A percentile compares a stretch with the other conserved stretches of the same genome.
These are phyloP conservation scores for Meta bourneti DNA, from an alignment of 2,888 invertebrate species.

Conservation along the genomic window DNA sequence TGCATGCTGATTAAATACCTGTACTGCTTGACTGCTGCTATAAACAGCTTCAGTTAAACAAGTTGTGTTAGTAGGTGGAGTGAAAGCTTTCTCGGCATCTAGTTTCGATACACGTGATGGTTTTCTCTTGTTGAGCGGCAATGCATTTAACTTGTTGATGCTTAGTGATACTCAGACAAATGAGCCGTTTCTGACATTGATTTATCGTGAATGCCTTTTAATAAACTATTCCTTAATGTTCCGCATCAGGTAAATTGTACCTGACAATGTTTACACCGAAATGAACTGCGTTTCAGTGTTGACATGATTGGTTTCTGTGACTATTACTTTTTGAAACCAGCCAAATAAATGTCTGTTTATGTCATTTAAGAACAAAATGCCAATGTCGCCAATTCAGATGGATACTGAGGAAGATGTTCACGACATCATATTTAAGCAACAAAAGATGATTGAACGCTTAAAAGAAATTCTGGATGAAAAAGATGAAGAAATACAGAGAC, in stretches of 20 bases:
- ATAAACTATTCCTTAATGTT: background rate
- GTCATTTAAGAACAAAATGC: slow-evolving; percentile 61
- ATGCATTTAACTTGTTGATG: background rate
- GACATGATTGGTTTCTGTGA: slow-evolving; percentile 11
- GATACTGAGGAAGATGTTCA: slow-evolving; percentile 74
- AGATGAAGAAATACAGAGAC: slow-evolving; percentile 89
- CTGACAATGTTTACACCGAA: background rate
- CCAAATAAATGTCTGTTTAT: slow-evolving; percentile 20
- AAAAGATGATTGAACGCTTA: slow-evolving; percentile 80
- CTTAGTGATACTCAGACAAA: background rate
- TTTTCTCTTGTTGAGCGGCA: slow-evolving; percentile 9
- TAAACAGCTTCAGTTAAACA: slow-evolving; percentile 67
- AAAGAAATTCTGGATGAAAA: slow-evolving; percentile 85
- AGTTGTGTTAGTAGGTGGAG: slow-evolving; percentile 55
- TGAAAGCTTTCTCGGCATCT: slow-evolving; percentile 49
- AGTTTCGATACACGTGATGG: slow-evolving; percentile 43
- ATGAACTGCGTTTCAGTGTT: background rate
- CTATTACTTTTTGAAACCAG: background rate
- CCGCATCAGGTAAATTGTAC: background rate
- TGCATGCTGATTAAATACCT: slow-evolving; percentile 70
- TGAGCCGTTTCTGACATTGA: background rate
- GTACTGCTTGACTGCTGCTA: slow-evolving; percentile 62
- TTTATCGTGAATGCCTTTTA: background rate
- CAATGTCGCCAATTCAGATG: slow-evolving; percentile 76
- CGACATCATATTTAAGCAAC: slow-evolving; percentile 73